Conservation (phyloP, 2,113 vertebrate genomes). For the Herpetotheres cachinnans region DNA sequence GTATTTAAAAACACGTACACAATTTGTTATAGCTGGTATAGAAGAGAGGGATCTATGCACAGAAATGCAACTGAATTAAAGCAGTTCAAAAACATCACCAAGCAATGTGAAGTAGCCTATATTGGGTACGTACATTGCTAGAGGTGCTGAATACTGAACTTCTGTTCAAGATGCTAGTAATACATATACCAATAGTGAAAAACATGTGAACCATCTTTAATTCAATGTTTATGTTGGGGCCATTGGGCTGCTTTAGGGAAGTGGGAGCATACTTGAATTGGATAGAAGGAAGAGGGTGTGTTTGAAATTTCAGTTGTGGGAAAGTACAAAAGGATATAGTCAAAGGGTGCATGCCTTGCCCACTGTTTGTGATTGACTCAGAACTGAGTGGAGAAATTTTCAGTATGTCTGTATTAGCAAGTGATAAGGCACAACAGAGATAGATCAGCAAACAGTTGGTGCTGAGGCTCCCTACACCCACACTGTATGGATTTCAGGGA, state of each 20-base stretch:
- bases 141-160: not conserved
- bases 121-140: not conserved
- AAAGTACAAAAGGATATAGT: not conserved
- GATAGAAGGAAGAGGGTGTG: not conserved
- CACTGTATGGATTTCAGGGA: not conserved
- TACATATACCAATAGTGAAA: not conserved
- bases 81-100: not conserved
- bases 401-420: not conserved
- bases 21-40: not conserved
- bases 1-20: not conserved
- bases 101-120: fast-evolving
- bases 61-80: not conserved
- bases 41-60: not conserved
- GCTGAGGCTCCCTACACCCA: not conserved
- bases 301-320: not conserved
- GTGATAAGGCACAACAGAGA: not conserved
- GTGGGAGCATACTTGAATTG: not conserved
- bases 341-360: not conserved
- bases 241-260: not conserved
- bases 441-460: not conserved
- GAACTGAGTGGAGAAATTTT: not conserved
- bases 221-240: not conserved
- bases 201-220: not conserved
- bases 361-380: not conserved
- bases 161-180: not conserved